phyloP scores from a whole-genome alignment of 2,797 vertebrate species.

The Novumbra hubbsi region DNA sequence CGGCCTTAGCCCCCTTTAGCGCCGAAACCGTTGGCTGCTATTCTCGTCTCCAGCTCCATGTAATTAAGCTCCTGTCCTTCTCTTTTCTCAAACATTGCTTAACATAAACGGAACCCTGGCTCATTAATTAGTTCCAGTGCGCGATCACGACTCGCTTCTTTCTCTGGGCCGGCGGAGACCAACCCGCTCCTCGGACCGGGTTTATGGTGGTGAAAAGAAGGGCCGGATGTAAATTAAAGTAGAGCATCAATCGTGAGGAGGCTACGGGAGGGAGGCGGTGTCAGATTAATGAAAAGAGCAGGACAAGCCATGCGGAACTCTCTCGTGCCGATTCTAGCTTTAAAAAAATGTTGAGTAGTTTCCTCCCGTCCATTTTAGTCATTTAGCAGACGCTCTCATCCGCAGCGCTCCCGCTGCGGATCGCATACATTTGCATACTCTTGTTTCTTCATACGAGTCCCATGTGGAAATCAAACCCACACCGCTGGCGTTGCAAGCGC shows the following conservation, averaged over 20 bases:
- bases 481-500: too few relatives aligned
- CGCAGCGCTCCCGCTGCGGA: too few relatives aligned
- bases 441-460: too few relatives aligned
- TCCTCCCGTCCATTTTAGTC: not conserved
- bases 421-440: too few relatives aligned
- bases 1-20: conserved; percentile 4
- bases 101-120: conserved; percentile 61
- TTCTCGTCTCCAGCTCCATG: conserved; percentile 51
- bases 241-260: conserved; percentile 61
- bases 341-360: not conserved
- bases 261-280: conserved; percentile 42
- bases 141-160: conserved; percentile 51
- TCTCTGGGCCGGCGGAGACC: conserved; percentile 42
- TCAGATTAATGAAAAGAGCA: conserved; percentile 58
- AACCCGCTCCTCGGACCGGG: conserved; percentile 32
- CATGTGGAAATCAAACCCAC: too few relatives aligned
- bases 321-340: conserved; percentile 26
- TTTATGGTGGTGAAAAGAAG: conserved; percentile 24
- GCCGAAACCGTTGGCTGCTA: conserved; percentile 47
- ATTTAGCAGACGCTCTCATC: not conserved
- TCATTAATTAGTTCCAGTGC: conserved; percentile 71
- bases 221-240: conserved; percentile 56
- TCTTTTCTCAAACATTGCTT: conserved; percentile 56
- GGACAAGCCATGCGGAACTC: conserved; percentile 34
- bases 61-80: conserved; percentile 69